Evolutionary conservation across 2,888 invertebrate species (phyloP), one percentile per base, ranked within the genome.

Genomic region (Stenodera caucasica): DNA sequence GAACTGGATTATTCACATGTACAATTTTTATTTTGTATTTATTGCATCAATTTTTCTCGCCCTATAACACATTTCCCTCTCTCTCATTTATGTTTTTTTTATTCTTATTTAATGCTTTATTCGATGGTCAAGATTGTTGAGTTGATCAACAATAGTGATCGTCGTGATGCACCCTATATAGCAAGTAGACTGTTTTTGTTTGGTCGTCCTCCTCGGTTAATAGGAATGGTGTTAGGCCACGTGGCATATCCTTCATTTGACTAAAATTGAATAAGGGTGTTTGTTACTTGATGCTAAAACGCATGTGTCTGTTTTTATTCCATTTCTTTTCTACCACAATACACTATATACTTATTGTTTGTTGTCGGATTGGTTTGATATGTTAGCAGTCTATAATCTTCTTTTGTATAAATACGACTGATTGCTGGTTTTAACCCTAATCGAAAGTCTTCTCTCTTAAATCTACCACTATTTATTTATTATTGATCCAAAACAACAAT

Each of bases 291-390:
- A 79, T 74, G 73, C 77, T 72, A 64, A 69, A 70, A 68, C 76
- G 77, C 74, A 77, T 75, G 77, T 72, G 71, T 61, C 71, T 79
- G 77, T 80, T 80, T 79, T 78, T 76, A 75, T 79, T 79, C 73
- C 76, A 80, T 80, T 79, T 74, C 75, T 68, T 70, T 73, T 70
- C 70, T 69, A 67, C 78, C 78, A 75, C 77, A 78, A 77, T 74
- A 72, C 73, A 77, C 60, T 67, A 69, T 69, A 72, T 72, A 72
- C 57, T 53, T 57, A 62, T 66, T 67, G 33, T 73, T 66, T 68
- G 70, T 69, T 70, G 72, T 72, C 72, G 71, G 73, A 72, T 72
- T 71, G 72, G 70, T 67, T 71, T 73, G 74, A 74, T 76, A 74
- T 72, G 68, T 68, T 70, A 73, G 70, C 68, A 67, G 57, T 55